phyloP scores from a whole-genome alignment of 2,888 invertebrate species.

The Thelaira solivaga region DNA sequence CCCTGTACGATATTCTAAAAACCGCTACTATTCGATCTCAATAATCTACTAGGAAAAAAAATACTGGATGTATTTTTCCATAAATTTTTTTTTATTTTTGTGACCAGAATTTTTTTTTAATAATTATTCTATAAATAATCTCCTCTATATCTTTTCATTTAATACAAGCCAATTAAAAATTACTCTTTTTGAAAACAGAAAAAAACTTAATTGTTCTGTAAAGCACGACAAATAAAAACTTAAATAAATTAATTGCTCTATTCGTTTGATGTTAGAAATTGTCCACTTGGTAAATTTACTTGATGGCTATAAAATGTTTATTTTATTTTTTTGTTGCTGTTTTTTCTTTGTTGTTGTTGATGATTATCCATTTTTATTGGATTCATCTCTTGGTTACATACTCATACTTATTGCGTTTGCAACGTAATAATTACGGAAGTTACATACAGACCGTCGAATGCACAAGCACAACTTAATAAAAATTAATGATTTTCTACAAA shows the following conservation, averaged over 20 bases:
- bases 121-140: background rate
- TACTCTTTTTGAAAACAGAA: background rate
- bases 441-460: too few species aligned
- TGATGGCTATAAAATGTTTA: slow-evolving; percentile 7
- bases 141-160: background rate
- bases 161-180: slow-evolving; percentile 6
- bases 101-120: background rate
- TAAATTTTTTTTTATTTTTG: background rate
- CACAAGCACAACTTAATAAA: background rate
- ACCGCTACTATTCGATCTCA: too few species aligned
- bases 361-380: slow-evolving; percentile 28
- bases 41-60: background rate
- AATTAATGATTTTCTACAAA: background rate
- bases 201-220: slow-evolving; percentile 5
- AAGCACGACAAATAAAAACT: background rate
- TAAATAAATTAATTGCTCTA: slow-evolving; percentile 25
- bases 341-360: slow-evolving; percentile 20
- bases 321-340: background rate
- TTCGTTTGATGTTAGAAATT: slow-evolving; percentile 41
- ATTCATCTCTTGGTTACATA: background rate
- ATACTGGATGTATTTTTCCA: too few species aligned
- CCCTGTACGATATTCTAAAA: too few species aligned
- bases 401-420: background rate
- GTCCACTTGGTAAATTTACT: slow-evolving; percentile 11
- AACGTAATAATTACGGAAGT: slow-evolving; percentile 46